phyloP scores from a whole-genome alignment of 1,140 invertebrate species.

The Rhizoglyphus robini region DNA sequence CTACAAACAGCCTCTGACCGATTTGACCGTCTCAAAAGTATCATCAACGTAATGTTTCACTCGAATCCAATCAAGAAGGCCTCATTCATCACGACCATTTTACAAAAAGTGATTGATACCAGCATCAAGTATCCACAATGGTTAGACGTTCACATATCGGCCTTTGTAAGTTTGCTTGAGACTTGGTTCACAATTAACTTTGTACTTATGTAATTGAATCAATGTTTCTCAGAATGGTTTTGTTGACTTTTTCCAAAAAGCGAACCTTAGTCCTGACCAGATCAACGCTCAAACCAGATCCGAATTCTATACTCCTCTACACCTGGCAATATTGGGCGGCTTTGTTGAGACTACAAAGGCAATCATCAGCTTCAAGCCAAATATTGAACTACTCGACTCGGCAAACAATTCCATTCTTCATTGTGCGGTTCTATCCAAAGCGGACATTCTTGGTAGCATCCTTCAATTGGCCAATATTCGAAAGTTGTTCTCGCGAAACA shows the following conservation, averaged over 20 bases:
- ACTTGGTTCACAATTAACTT: no score
- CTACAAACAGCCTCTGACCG: neutral
- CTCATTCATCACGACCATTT: neutral
- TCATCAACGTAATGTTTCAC: neutral
- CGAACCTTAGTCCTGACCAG: neutral
- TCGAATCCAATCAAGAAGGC: no score
- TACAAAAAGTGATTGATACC: neutral
- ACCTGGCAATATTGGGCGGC: slow-evolving; percentile 48
- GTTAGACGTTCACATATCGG: slow-evolving; percentile 14
- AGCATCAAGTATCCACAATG: slow-evolving; percentile 5
- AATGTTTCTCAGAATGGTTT: neutral
- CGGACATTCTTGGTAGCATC: neutral
- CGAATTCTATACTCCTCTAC: slow-evolving; percentile 45
- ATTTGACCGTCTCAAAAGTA: neutral
- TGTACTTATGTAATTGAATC: neutral
- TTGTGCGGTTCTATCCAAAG: neutral
- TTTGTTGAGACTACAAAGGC: neutral
- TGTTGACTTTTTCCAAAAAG: neutral
- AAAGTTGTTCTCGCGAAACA: neutral
- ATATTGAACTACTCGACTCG: neutral
- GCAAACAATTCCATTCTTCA: neutral
- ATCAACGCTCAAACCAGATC: slow-evolving; percentile 1
- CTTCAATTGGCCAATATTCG: neutral
- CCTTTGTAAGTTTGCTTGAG: no score
- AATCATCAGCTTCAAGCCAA: neutral